Evolutionary conservation across 2,113 vertebrate species (phyloP).

Genomic region (Cromileptes altivelis): DNA sequence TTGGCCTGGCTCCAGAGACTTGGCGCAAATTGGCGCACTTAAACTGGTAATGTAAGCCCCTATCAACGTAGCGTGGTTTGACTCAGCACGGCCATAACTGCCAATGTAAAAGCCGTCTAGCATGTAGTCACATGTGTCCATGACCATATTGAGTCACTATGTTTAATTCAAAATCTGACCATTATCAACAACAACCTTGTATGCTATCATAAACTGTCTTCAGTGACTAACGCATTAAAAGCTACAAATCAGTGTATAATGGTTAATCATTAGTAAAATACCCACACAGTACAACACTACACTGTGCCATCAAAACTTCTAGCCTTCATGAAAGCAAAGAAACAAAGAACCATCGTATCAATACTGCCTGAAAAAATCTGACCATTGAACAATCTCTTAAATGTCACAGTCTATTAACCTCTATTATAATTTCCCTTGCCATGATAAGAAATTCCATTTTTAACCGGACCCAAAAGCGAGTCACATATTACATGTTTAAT

Average conservation of each 20-base stretch:
- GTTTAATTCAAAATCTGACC: background rate
- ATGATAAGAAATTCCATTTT: slow-evolving; percentile 24
- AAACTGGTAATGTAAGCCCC: too few relatives aligned
- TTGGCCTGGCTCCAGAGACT: too few relatives aligned
- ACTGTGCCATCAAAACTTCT: background rate
- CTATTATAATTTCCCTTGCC: slow-evolving; percentile 51
- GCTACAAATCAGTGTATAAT: background rate
- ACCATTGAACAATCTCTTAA: slow-evolving; percentile 58
- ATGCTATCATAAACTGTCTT: background rate
- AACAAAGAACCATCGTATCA: slow-evolving; percentile 19
- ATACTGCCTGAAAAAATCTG: slow-evolving; percentile 39
- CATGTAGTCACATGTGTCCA: background rate
- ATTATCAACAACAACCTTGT: background rate
- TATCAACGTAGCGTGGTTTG: too few relatives aligned
- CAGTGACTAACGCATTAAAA: background rate
- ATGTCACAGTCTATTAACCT: slow-evolving; percentile 67
- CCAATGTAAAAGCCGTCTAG: too few relatives aligned
- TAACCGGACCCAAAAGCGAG: slow-evolving; percentile 27
- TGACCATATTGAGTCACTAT: background rate
- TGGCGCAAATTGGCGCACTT: too few relatives aligned
- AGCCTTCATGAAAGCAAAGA: slow-evolving; percentile 16
- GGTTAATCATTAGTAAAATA: background rate
- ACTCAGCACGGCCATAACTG: too few relatives aligned
- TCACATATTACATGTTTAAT: slow-evolving; percentile 7
- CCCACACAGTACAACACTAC: background rate